Evolutionary conservation across 2,888 invertebrate genomes (phyloP).

Genomic region (Byasa hedistus): DNA sequence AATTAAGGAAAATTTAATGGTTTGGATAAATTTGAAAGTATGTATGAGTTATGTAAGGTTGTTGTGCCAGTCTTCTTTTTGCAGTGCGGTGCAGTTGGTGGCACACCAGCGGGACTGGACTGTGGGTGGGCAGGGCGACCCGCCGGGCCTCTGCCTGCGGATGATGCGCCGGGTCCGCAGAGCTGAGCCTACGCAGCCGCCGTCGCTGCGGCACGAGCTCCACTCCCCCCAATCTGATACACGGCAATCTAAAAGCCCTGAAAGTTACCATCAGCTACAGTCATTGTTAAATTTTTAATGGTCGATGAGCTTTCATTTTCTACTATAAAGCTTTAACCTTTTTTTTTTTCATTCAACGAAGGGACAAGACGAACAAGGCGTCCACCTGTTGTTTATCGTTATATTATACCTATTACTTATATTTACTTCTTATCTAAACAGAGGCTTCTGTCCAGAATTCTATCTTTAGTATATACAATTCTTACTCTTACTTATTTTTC

Average conservation of each 20-base stretch:
- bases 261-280: neutral
- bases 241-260: constrained; percentile 87
- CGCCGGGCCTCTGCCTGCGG: constrained; percentile 88
- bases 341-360: no score
- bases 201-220: constrained; percentile 92
- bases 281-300: neutral
- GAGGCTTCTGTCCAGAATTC: no score
- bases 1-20: constrained; percentile 22
- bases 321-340: neutral
- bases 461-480: no score
- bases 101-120: constrained; percentile 94
- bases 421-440: no score
- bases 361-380: no score
- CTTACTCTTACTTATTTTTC: no score
- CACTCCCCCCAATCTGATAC: constrained; percentile 92
- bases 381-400: no score
- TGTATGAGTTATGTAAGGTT: constrained; percentile 65
- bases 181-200: constrained; percentile 95
- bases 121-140: constrained; percentile 90
- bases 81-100: constrained; percentile 72
- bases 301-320: neutral
- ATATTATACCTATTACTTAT: no score
- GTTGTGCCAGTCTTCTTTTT: constrained; percentile 62
- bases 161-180: constrained; percentile 88
- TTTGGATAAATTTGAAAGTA: constrained; percentile 18